Percentiles rank a stretch among this genome's conserved stretches.
phyloP scores from a whole-genome alignment of 2,113 vertebrate species.

The Podarcis raffonei region DNA sequence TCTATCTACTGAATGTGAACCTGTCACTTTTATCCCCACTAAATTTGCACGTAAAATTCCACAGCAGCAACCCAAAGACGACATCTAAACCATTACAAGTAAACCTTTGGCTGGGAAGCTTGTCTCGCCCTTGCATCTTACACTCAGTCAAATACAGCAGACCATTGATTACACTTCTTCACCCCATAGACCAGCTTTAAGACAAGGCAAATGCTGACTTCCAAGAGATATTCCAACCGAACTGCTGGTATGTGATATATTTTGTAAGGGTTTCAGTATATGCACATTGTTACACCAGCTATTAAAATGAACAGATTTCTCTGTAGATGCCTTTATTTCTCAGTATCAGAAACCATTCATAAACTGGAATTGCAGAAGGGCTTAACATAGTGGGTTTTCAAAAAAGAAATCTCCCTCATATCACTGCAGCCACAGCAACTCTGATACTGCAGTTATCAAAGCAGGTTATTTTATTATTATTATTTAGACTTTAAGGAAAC shows the following conservation, averaged over 20 bases:
- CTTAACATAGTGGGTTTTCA: not conserved
- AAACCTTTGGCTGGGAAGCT: constrained; percentile 1
- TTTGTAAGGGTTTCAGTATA: not conserved
- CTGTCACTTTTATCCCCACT: constrained; percentile 4
- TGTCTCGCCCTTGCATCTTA: not conserved
- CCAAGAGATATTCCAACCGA: not conserved
- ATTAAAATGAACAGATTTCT: not conserved
- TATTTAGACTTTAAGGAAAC: not conserved
- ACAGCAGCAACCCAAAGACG: not conserved
- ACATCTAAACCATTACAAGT: not conserved
- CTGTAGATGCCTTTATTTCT: not conserved
- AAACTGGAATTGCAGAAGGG: not conserved
- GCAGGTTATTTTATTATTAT: not conserved
- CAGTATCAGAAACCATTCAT: not conserved
- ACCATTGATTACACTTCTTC: not conserved
- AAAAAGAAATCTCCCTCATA: not conserved
- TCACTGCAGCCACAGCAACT: not conserved
- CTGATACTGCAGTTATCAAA: not conserved
- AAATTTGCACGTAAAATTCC: not conserved
- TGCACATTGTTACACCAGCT: not conserved
- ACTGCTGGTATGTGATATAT: not conserved
- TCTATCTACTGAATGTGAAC: not conserved
- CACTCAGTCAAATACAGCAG: not conserved
- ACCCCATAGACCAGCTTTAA: not conserved
- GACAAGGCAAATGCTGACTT: not conserved